Evolutionary conservation across 2,113 vertebrate species (phyloP).

Genomic region (Mormyrus lacerda): DNA sequence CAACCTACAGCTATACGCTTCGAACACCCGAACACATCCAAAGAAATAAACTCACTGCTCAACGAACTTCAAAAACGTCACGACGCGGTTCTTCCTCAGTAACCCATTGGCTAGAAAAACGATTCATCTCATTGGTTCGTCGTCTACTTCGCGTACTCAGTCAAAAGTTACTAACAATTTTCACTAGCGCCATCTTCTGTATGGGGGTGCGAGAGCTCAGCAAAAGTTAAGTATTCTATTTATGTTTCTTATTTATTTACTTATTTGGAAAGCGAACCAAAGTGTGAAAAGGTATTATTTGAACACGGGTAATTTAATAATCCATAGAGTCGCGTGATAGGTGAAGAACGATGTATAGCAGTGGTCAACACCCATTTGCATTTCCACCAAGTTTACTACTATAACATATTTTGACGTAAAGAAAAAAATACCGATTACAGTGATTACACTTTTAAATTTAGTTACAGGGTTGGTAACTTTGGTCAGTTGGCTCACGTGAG

Average conservation of each 20-base stretch:
- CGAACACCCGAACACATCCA: not conserved
- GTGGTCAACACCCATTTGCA: not conserved
- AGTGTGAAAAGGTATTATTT: not conserved
- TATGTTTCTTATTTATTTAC: not conserved
- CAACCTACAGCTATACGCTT: not conserved
- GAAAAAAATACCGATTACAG: not conserved
- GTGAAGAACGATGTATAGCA: not conserved
- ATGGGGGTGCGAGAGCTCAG: not conserved
- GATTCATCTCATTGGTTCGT: not conserved
- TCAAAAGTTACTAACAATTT: not conserved
- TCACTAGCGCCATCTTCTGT: not conserved
- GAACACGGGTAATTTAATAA: not conserved
- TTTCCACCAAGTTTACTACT: not conserved
- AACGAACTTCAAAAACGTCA: slow-evolving; percentile 37
- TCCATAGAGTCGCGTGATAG: not conserved
- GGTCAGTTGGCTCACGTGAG: not conserved
- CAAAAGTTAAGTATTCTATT: not conserved
- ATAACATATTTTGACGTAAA: not conserved
- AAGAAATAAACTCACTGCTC: not conserved
- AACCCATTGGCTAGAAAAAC: not conserved
- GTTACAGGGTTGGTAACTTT: not conserved
- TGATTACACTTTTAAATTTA: not conserved
- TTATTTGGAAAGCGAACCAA: not conserved
- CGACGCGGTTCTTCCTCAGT: slow-evolving; percentile 41
- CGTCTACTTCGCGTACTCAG: slow-evolving; percentile 32